Base-by-base conservation (phyloP, 1,140 invertebrate genomes). In the Atopsyche davidsoni region DNA sequence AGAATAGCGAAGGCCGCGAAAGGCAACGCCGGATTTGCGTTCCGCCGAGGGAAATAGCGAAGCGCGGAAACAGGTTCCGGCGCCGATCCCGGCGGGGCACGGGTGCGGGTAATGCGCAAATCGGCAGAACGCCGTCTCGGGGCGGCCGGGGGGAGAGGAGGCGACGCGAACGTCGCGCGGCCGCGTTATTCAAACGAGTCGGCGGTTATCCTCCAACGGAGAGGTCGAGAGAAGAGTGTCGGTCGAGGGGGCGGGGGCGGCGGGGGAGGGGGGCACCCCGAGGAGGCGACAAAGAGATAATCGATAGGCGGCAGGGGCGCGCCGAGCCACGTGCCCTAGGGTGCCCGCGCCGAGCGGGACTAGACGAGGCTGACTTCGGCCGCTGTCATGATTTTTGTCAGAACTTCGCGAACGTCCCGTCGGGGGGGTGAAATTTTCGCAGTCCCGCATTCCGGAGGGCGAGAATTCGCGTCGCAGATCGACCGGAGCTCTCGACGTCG, bases 261-360 rank as follows among this genome's bases (percentile, higher is more conserved):
- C 32, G 45, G 34, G 31, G 46, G 35, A 46, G 39, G 34, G 43
- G 40, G 55, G 41, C 34, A 51, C 45, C 42, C 46, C 55, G 40
- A 31, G 44, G 42, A 9, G 19, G 14, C 31, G 50, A n/a, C n/a
- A n/a, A n/a, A n/a, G n/a, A n/a, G n/a, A n/a, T n/a, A n/a, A n/a
- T n/a, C 51, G 55, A 43, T 54, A 31, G 14, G 51, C 21, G 43
- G 9, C 24, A 14, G 46, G 2, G 36, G 25, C 23, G 23, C n/a
- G n/a, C n/a, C n/a, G n/a, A n/a, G n/a, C n/a, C n/a, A n/a, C n/a
- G n/a, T n/a, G n/a, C n/a, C n/a, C n/a, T n/a, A n/a, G n/a, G n/a
- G n/a, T n/a, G n/a, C n/a, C n/a, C n/a, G n/a, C n/a, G n/a, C n/a
- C n/a, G n/a, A n/a, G n/a, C n/a, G n/a, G n/a, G n/a, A n/a, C n/a